Evolutionary conservation across 2,797 vertebrate genomes (phyloP).

Genomic region (Macrochelys suwanniensis): DNA sequence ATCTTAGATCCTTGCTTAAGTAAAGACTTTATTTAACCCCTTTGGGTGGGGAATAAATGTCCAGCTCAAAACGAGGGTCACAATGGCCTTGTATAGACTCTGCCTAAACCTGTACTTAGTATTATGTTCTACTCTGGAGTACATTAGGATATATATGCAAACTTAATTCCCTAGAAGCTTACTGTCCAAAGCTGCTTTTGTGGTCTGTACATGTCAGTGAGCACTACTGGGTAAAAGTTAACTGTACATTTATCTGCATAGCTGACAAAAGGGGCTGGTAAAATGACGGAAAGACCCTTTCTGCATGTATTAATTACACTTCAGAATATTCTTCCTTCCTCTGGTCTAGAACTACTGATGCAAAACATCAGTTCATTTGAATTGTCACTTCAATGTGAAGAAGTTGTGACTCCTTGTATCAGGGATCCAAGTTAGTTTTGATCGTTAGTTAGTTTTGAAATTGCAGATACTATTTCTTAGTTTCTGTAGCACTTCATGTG

Average conservation of each 20-base stretch:
- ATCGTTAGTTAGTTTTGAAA: background rate
- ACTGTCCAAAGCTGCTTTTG: background rate
- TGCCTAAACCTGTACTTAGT: background rate
- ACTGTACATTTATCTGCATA: fast-evolving
- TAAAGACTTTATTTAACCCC: background rate
- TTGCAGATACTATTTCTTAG: background rate
- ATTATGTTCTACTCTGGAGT: background rate
- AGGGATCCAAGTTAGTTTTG: background rate
- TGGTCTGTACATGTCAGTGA: background rate
- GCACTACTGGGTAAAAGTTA: background rate
- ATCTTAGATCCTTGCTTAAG: constrained; percentile 30
- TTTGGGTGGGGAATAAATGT: background rate
- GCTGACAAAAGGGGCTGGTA: fast-evolving
- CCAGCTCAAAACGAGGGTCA: background rate
- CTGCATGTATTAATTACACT: background rate
- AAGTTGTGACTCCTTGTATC: background rate
- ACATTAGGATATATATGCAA: background rate
- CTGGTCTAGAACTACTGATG: fast-evolving
- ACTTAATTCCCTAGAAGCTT: background rate
- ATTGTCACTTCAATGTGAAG: background rate
- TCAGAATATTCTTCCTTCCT: fast-evolving
- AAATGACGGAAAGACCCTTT: background rate
- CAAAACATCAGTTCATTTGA: background rate
- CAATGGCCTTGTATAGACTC: background rate
- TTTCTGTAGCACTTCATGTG: background rate